phyloP scores from a whole-genome alignment of 2,888 invertebrate species.

The Mesorhabditis belari region DNA sequence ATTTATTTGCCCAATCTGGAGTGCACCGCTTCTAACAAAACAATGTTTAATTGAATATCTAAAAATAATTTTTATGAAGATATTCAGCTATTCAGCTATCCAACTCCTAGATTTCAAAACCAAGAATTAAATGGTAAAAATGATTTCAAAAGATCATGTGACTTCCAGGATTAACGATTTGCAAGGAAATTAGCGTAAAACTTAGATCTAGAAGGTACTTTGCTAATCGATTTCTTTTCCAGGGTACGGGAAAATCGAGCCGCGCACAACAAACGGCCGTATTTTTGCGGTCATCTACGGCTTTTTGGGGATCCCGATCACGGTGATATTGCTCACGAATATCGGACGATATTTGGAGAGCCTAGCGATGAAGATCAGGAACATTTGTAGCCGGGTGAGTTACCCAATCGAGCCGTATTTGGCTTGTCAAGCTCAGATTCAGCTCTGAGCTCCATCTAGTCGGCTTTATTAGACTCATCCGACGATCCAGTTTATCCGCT shows the following conservation, averaged over 20 bases:
- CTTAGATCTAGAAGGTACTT: not conserved
- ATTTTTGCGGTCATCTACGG: constrained; percentile 50
- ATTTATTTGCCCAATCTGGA: not conserved
- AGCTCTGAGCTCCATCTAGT: not conserved
- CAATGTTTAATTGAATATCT: too few species aligned
- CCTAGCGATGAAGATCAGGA: constrained; percentile 25
- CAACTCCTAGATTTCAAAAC: too few species aligned
- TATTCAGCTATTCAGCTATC: too few species aligned
- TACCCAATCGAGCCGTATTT: constrained; percentile 5
- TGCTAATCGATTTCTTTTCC: constrained; percentile 6
- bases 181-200: too few species aligned
- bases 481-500: not conserved
- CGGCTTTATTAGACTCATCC: not conserved
- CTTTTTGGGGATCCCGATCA: constrained; percentile 48
- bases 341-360: constrained; percentile 46
- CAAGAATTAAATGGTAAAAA: too few species aligned
- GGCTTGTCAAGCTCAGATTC: not conserved
- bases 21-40: too few species aligned
- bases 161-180: too few species aligned
- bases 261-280: constrained; percentile 41
- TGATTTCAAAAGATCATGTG: too few species aligned
- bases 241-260: constrained; percentile 51
- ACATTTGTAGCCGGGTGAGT: constrained; percentile 7
- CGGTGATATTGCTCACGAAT: constrained; percentile 49
- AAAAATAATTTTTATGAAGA: too few species aligned